Percentiles rank a stretch among this genome's conserved stretches.
These are phyloP conservation scores for Anthoptus insignis DNA, from an alignment of 2,888 invertebrate genomes.

Conservation along the genomic window DNA sequence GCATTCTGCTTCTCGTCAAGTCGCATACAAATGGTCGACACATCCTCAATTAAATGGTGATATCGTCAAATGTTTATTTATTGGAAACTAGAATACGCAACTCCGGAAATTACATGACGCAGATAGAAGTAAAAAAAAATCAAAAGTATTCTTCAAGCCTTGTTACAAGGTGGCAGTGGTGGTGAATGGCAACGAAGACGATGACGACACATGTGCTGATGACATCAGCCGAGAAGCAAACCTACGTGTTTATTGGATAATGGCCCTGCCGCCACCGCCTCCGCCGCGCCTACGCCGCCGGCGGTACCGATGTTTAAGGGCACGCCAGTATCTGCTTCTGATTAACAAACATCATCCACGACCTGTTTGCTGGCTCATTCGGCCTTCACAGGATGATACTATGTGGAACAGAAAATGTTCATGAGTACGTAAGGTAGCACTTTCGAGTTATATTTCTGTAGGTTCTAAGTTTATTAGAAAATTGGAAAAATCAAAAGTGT, in stretches of 20 bases:
- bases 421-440: not conserved
- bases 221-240: conserved; percentile 54
- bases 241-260: conserved; percentile 53
- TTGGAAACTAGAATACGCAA: not conserved
- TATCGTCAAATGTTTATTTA: conserved; percentile 22
- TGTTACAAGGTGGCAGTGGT: not conserved
- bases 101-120: not conserved
- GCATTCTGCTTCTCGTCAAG: not conserved
- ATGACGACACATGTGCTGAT: conserved; percentile 39
- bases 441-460: too few species aligned
- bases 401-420: too few species aligned
- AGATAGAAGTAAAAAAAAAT: too few species aligned
- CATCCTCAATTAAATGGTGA: conserved; percentile 11
- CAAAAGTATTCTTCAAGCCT: too few species aligned
- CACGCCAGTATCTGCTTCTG: conserved; percentile 35
- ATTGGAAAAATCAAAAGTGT: too few species aligned
- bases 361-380: not conserved
- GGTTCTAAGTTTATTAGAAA: too few species aligned
- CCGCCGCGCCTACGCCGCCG: conserved; percentile 50
- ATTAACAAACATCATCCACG: conserved; percentile 3
- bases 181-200: not conserved
- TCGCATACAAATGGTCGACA: not conserved
- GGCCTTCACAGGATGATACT: not conserved
- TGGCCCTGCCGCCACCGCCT: conserved; percentile 50
- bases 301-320: conserved; percentile 34